A percentile compares a stretch with the other conserved stretches of the same genome.
Evolutionary conservation across 2,888 invertebrate genomes (phyloP).

Genomic region (Synergus umbraculus): DNA sequence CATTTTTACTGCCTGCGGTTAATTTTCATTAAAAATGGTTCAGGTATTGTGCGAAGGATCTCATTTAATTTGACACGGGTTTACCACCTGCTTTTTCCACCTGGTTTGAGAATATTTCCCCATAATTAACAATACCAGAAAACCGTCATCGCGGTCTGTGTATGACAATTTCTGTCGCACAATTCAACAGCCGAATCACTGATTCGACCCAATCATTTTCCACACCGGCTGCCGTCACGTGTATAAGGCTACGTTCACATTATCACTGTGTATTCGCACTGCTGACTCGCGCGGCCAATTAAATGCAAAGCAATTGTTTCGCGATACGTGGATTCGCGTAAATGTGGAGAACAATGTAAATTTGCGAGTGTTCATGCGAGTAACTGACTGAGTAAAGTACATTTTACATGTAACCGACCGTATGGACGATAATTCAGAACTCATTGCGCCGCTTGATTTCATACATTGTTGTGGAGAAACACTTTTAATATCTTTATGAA

Average conservation of each 20-base stretch:
- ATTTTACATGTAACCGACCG: not conserved
- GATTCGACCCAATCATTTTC: conserved; percentile 37
- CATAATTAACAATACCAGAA: conserved; percentile 23
- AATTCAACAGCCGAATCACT: conserved; percentile 24
- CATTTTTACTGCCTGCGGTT: not conserved
- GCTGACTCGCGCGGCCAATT: conserved; percentile 35
- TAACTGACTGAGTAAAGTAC: not conserved
- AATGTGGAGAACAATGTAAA: conserved; percentile 36
- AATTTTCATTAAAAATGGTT: conserved; percentile 6
- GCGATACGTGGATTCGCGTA: conserved; percentile 26
- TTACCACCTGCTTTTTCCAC: conserved; percentile 26
- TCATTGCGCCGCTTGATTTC: not conserved
- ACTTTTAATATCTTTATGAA: not conserved
- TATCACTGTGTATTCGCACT: conserved; percentile 31
- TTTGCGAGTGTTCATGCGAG: conserved; percentile 33
- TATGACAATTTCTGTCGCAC: conserved; percentile 37
- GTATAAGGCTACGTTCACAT: conserved; percentile 15
- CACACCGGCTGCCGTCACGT: conserved; percentile 16
- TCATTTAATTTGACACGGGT: conserved; percentile 33
- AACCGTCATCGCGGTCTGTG: conserved; percentile 16
- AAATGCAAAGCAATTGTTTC: conserved; percentile 28
- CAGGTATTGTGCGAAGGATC: not conserved
- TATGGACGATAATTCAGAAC: conserved; percentile 33
- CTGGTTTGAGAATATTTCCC: conserved; percentile 2
- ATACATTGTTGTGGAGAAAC: not conserved